Evolutionary conservation across 2,888 invertebrate species (phyloP).

Genomic region (Chaitophorus viminalis): DNA sequence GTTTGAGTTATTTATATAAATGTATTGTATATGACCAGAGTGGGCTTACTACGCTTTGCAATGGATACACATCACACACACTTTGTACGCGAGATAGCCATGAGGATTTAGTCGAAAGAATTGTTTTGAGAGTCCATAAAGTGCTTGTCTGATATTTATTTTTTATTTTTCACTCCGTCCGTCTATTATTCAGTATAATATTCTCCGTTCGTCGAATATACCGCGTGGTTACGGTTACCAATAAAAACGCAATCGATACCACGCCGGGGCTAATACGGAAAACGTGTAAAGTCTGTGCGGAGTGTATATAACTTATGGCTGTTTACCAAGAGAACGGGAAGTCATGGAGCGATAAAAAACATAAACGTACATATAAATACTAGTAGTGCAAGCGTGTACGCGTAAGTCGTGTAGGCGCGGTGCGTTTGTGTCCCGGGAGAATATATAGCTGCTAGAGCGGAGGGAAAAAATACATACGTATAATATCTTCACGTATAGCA

Average conservation of each 20-base stretch:
- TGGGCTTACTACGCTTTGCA: not conserved
- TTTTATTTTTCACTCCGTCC: not conserved
- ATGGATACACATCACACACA: slow-evolving; percentile 2
- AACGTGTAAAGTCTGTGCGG: slow-evolving; percentile 59
- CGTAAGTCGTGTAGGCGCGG: not conserved
- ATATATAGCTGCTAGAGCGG: not conserved
- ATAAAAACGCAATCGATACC: slow-evolving; percentile 60
- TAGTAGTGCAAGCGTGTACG: not conserved
- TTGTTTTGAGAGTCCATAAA: slow-evolving; percentile 52
- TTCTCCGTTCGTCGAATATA: slow-evolving; percentile 19
- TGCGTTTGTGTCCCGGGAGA: slow-evolving; percentile 10
- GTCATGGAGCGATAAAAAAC: slow-evolving; percentile 61
- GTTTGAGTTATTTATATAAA: not conserved
- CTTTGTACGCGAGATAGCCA: not conserved
- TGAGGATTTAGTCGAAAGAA: slow-evolving; percentile 38
- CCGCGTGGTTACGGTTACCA: slow-evolving; percentile 20
- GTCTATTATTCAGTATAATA: too few relatives aligned
- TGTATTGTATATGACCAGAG: too few relatives aligned
- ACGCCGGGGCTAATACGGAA: slow-evolving; percentile 51
- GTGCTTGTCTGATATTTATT: slow-evolving; percentile 27
- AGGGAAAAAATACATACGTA: slow-evolving; percentile 5
- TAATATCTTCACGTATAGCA: slow-evolving; percentile 4
- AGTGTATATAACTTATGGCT: slow-evolving; percentile 55
- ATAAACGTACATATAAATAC: slow-evolving; percentile 17
- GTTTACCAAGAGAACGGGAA: slow-evolving; percentile 59